These are phyloP conservation scores for Scatophagus argus DNA, from an alignment of 2,113 vertebrate species.

Conservation along the genomic window DNA sequence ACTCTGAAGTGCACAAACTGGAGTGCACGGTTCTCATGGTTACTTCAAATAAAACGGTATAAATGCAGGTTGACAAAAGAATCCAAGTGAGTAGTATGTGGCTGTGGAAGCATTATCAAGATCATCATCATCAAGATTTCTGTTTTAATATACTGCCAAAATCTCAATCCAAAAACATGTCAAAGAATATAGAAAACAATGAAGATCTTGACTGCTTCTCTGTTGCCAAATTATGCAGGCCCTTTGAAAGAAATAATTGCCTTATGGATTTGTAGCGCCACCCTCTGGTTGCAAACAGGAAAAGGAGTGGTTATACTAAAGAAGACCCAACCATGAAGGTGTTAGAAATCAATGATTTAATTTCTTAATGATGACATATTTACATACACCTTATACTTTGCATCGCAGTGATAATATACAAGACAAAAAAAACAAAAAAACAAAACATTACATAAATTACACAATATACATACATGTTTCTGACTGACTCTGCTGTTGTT, in stretches of 20 bases:
- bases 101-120: not conserved
- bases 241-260: not conserved
- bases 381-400: slow-evolving; percentile 41
- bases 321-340: not conserved
- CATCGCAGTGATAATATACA: slow-evolving; percentile 40
- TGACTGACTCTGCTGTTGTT: slow-evolving; percentile 27
- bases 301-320: not conserved
- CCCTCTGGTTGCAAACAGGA: slow-evolving; percentile 35
- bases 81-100: not conserved
- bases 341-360: slow-evolving; percentile 59
- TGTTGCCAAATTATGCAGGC: not conserved
- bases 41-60: not conserved
- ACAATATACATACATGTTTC: slow-evolving; percentile 43
- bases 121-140: not conserved
- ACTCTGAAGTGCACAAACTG: slow-evolving; percentile 12
- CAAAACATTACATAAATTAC: slow-evolving; percentile 37
- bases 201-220: not conserved
- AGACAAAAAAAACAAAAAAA: too few species aligned
- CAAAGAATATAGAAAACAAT: not conserved
- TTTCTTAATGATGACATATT: slow-evolving; percentile 48
- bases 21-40: slow-evolving; percentile 67
- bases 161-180: not conserved
- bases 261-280: slow-evolving; percentile 14
- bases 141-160: not conserved
- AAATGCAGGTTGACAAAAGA: not conserved